These are phyloP conservation scores for Chaetodon trifasciatus DNA, from an alignment of 2,797 vertebrate genomes.

Conservation along the genomic window DNA sequence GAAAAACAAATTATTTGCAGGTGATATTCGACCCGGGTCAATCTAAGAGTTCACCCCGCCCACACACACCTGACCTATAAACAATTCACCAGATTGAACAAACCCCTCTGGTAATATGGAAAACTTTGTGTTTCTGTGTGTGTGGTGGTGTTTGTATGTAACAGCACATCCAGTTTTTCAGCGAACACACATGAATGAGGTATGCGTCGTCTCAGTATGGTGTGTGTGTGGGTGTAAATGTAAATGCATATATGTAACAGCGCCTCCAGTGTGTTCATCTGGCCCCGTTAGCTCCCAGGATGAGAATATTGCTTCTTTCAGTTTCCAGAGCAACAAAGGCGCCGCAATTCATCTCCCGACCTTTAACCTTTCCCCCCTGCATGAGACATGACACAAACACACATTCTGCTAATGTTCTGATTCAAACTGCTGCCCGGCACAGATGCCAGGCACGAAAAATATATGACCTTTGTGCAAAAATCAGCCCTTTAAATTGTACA, in stretches of 20 bases:
- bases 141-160: conserved; percentile 50
- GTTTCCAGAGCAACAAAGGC: conserved; percentile 25
- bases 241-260: conserved; percentile 79
- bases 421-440: conserved; percentile 49
- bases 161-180: conserved; percentile 64
- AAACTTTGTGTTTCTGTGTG: conserved; percentile 53
- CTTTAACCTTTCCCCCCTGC: conserved; percentile 10
- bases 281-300: conserved; percentile 25
- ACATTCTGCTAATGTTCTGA: conserved; percentile 63
- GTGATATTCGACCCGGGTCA: conserved; percentile 41
- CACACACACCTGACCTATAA: conserved; percentile 64
- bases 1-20: conserved; percentile 14
- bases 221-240: conserved; percentile 11
- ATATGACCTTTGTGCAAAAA: conserved; percentile 78
- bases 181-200: conserved; percentile 51
- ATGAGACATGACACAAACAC: conserved; percentile 30
- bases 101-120: conserved; percentile 60
- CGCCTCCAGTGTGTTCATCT: conserved; percentile 67
- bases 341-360: neutral
- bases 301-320: conserved; percentile 77
- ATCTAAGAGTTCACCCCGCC: neutral
- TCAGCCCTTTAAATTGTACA: conserved; percentile 83
- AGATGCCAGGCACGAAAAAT: conserved; percentile 57
- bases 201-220: conserved; percentile 43
- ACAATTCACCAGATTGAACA: conserved; percentile 59